These are phyloP conservation scores for Elanus axillaris DNA, from an alignment of 2,113 vertebrate genomes.

Conservation along the genomic window DNA sequence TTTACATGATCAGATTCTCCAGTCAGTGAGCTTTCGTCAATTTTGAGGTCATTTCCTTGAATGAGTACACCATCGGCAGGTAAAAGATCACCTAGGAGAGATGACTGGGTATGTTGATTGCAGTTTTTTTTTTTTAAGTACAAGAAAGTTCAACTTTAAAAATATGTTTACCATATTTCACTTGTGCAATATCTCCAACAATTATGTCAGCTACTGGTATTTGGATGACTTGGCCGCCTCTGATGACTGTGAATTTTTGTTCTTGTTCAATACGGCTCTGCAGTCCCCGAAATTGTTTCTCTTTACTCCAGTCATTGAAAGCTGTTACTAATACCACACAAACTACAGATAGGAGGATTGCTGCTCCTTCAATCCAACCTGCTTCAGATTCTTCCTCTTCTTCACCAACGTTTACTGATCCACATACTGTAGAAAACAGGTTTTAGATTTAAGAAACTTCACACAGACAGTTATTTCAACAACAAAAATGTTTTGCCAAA, in stretches of 20 bases:
- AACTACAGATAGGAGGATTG: constrained; percentile 94
- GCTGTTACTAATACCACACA: constrained; percentile 98
- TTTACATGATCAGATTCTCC: constrained; percentile 98
- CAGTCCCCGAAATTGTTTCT: constrained; percentile 96
- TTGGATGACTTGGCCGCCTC: constrained; percentile 94
- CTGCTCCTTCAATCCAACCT: constrained; percentile 97
- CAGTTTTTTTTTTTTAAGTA: neutral
- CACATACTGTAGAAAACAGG: constrained; percentile 83
- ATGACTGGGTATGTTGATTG: constrained; percentile 11
- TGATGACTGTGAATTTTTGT: constrained; percentile 96
- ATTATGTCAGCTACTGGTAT: constrained; percentile 97
- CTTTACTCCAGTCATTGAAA: constrained; percentile 99
- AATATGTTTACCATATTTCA: constrained; percentile 91
- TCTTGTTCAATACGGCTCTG: constrained; percentile 99
- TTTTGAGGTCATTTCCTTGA: constrained; percentile 97
- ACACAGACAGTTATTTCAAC: neutral
- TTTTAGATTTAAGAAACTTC: neutral
- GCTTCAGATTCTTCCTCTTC: constrained; percentile 93
- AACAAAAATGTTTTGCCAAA: neutral
- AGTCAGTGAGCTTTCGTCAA: constrained; percentile 97
- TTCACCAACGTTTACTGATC: constrained; percentile 82
- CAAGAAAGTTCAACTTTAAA: neutral
- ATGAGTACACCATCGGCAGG: constrained; percentile 94
- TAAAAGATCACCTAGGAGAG: constrained; percentile 90
- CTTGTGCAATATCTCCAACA: constrained; percentile 96